Evolutionary conservation across 1,140 invertebrate genomes (phyloP).

Genomic region (Nomia melanderi): DNA sequence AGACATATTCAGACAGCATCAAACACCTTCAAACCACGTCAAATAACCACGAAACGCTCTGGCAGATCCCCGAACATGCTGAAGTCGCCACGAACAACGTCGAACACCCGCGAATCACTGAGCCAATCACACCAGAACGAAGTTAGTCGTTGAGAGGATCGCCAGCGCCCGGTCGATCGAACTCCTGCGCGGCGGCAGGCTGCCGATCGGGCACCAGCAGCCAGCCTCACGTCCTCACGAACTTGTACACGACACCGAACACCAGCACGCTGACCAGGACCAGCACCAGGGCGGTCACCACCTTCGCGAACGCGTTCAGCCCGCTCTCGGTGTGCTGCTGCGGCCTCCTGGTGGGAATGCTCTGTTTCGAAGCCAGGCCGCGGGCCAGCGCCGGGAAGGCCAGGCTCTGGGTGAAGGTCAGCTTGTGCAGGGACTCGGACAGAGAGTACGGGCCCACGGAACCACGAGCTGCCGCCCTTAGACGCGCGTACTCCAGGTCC

Average conservation of each 20-base stretch:
- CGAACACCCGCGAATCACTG: background rate
- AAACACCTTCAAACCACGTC: background rate
- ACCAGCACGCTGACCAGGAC: slow-evolving; percentile 88
- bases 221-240: slow-evolving; percentile 88
- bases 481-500: slow-evolving; percentile 86
- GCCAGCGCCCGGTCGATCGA: slow-evolving; percentile 55
- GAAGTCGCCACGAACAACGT: background rate
- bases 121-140: background rate
- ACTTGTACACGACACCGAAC: slow-evolving; percentile 89
- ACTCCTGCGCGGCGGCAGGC: slow-evolving; percentile 56
- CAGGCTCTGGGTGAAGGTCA: slow-evolving; percentile 88
- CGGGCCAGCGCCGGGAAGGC: slow-evolving; percentile 88
- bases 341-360: slow-evolving; percentile 82
- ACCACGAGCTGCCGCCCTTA: slow-evolving; percentile 85
- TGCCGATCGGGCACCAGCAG: slow-evolving; percentile 83
- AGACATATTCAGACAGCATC: background rate
- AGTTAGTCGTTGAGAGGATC: slow-evolving; percentile 50
- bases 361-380: slow-evolving; percentile 85
- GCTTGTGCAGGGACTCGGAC: slow-evolving; percentile 87
- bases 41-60: background rate
- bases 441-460: slow-evolving; percentile 87
- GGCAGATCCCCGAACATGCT: background rate
- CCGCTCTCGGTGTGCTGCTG: slow-evolving; percentile 84
- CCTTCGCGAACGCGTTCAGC: slow-evolving; percentile 86
- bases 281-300: slow-evolving; percentile 86